A percentile compares a stretch with the other conserved stretches of the same genome.
These are phyloP conservation scores for Drosophila dives DNA, from an alignment of 2,888 invertebrate genomes.

Conservation along the genomic window DNA sequence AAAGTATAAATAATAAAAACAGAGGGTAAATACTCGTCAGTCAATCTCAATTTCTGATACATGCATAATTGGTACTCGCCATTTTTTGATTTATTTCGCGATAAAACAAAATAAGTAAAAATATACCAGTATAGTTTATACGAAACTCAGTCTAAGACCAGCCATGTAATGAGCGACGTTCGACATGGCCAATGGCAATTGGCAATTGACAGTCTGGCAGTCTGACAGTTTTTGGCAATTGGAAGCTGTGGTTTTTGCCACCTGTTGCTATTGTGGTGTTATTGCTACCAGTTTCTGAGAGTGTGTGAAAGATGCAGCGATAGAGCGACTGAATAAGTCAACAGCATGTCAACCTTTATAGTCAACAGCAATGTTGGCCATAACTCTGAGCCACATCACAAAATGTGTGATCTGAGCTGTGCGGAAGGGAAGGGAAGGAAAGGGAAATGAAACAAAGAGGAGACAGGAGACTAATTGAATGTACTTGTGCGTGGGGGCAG, in stretches of 20 bases:
- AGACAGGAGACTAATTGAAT: slow-evolving; percentile 64
- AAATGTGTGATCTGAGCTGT: slow-evolving; percentile 1
- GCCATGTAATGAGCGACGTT: slow-evolving; percentile 68
- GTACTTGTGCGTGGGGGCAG: slow-evolving; percentile 40
- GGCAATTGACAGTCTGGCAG: slow-evolving; percentile 39
- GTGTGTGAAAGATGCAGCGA: slow-evolving; percentile 39
- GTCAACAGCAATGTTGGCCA: slow-evolving; percentile 42
- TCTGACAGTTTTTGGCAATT: slow-evolving; percentile 52
- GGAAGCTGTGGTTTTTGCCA: slow-evolving; percentile 54
- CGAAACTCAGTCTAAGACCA: slow-evolving; percentile 16
- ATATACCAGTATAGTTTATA: slow-evolving; percentile 12
- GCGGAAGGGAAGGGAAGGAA: neutral
- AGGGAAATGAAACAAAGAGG: neutral
- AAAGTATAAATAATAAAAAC: neutral
- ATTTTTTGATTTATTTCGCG: slow-evolving; percentile 67
- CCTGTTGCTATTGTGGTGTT: slow-evolving; percentile 66
- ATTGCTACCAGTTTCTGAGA: slow-evolving; percentile 38
- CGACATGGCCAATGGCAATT: slow-evolving; percentile 69
- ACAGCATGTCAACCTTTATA: slow-evolving; percentile 42
- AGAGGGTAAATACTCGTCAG: slow-evolving; percentile 13
- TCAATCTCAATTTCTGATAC: neutral
- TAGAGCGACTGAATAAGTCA: slow-evolving; percentile 32
- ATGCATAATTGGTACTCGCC: slow-evolving; percentile 19
- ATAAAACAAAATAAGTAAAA: slow-evolving; percentile 50
- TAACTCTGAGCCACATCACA: slow-evolving; percentile 34